Evolutionary conservation across 1,140 invertebrate genomes (phyloP), one percentile per base, ranked within the genome.

Genomic region (Ditylenchus dipsaci): DNA sequence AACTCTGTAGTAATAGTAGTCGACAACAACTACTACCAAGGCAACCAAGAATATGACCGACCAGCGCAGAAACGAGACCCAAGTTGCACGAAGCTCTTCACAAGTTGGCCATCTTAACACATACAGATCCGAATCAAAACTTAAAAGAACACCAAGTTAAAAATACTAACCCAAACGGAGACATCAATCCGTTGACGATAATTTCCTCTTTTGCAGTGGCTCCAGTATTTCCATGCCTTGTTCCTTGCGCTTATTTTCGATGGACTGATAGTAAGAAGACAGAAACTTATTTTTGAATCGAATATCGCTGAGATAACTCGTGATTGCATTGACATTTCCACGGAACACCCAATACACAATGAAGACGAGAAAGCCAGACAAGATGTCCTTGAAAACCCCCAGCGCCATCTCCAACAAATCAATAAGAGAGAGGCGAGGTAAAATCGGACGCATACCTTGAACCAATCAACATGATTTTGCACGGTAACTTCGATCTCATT

Each of bases 1-100:
- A 74, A 71, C 29, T 65, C 69, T 26, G 43, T 71, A 71, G 21
- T 75, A 62, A 29, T 74, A 74, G 71, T 71, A 57, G 47, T 71
- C 69, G 33, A 71, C 9, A 1, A 49, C 15, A 15, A 71, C 42
- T 19, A 68, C 38, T 15, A 47, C 59, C 15, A 57, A 5, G 13
- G 43, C 62, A 17, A 71, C 27, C 33, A 75, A 65, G 9, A 71
- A 17, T n/a, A 75, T n/a, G 38, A 75, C 45, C 17, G 43, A 3
- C 21, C 29, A 71, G 11, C 38, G 56, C 15, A 71, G 15, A 13
- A 71, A 33, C 23, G 69, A 57, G n/a, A 26, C 19, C 68, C 68
- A 69, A n/a, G 69, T 26, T 27, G 61, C 19, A 13, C 27, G 19
- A 21, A 69, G 17, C 42, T 69, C 68, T 23, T 42, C 23, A 21